Percentiles rank a stretch among this genome's conserved stretches.
These are phyloP conservation scores for Neolamprologus devosi DNA, from an alignment of 2,113 vertebrate genomes.

Conservation along the genomic window DNA sequence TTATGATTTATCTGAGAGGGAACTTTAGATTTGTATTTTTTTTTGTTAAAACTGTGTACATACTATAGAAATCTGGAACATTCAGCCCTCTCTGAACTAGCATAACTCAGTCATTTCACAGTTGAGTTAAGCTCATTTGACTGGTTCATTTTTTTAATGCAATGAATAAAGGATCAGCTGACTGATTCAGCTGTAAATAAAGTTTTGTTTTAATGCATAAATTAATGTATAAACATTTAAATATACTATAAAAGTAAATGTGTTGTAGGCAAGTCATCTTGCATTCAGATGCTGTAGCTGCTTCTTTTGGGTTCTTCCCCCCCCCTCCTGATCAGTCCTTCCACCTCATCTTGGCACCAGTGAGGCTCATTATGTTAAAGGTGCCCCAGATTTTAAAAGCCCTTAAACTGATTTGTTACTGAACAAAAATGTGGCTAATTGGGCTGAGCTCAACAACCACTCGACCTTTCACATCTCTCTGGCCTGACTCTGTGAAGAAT, in stretches of 20 bases:
- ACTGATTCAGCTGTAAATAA: neutral
- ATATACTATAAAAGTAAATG: neutral
- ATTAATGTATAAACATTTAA: neutral
- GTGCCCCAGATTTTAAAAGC: neutral
- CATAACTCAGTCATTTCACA: neutral
- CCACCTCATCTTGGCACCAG: neutral
- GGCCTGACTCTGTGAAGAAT: neutral
- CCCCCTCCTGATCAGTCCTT: neutral
- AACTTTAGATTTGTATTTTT: neutral
- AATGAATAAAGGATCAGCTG: neutral
- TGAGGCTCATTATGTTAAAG: constrained; percentile 40
- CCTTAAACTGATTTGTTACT: neutral
- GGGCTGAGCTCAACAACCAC: neutral
- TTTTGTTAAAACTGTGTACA: neutral
- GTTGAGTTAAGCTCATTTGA: neutral
- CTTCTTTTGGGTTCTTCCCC: rapidly evolving
- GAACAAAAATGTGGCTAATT: constrained; percentile 17
- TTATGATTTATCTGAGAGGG: neutral
- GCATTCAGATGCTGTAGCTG: neutral
- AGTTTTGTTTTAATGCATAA: neutral
- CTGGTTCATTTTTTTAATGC: neutral
- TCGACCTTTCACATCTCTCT: neutral
- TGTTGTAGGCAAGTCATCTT: neutral
- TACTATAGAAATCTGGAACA: neutral
- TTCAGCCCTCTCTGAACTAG: neutral